Conservation (phyloP, 2,888 invertebrate genomes). For the Augiades crinisus region DNA sequence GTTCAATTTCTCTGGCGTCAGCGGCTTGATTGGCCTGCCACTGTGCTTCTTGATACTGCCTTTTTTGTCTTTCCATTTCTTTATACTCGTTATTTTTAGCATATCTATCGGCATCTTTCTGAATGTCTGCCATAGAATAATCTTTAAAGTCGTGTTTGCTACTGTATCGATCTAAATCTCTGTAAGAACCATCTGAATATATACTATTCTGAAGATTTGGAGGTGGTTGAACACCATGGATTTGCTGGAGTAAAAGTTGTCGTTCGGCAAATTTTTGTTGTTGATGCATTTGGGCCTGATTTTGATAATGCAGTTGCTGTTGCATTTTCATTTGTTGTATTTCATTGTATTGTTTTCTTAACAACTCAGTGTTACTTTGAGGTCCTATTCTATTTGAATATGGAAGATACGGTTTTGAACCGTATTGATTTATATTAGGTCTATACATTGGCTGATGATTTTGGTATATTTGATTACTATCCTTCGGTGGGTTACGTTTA, state of each 20-base stretch:
- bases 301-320: conserved; percentile 83
- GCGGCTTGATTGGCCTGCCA: conserved; percentile 63
- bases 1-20: conserved; percentile 60
- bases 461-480: conserved; percentile 80
- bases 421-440: conserved; percentile 70
- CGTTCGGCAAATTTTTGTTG: conserved; percentile 84
- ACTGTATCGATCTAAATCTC: conserved; percentile 71
- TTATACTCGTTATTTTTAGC: conserved; percentile 65
- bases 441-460: conserved; percentile 76
- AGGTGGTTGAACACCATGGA: conserved; percentile 78
- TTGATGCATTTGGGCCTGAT: conserved; percentile 83
- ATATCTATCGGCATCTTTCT: conserved; percentile 63
- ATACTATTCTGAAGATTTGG: conserved; percentile 75
- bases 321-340: conserved; percentile 84
- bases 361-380: conserved; percentile 81
- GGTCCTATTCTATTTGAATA: conserved; percentile 76
- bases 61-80: conserved; percentile 63
- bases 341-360: conserved; percentile 83
- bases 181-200: conserved; percentile 71
- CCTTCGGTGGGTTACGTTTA: conserved; percentile 80
- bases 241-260: conserved; percentile 82
- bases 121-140: conserved; percentile 64
- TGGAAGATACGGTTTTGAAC: conserved; percentile 74
- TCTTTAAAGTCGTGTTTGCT: conserved; percentile 72
- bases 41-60: conserved; percentile 62